Base-by-base conservation (phyloP, 2,888 invertebrate species). In the Hypolimnas misippus region DNA sequence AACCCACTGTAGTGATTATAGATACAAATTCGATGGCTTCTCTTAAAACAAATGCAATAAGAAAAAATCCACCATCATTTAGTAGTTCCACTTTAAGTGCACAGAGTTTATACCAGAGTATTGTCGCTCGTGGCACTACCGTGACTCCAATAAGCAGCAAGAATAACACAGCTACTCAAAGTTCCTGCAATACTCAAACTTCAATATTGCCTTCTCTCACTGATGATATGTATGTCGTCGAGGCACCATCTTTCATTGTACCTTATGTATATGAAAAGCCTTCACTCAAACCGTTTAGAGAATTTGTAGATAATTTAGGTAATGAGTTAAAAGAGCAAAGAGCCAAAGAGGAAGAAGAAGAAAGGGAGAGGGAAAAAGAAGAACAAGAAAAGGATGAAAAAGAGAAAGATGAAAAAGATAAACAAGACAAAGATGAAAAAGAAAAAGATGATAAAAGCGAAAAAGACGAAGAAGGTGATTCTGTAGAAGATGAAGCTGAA, bases 221-320 rank as follows among this genome's bases (percentile, higher is more conserved):
- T 17, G 97, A 98, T 81, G 97, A 98, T 75, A 97, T 97, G 96
- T 97, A 96, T 82, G 97, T 98, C 10, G 96, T 98, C 8, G 97
- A 98, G 85, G 97, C 97, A 29, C 97, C 98, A 5, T 97, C 97
- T 19, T 97, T 98, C 79, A 97, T 98, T 79, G 97, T 98, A 72
- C 98, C 98, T 51, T 98, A 98, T 82, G 97, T 98, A 19, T 97
- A 97, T 85, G 97, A 98, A 82, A 97, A 97, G 81, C 97, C 97
- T 8, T 97, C 97, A 0, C 83, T 95, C 4, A 95, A 95, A 75
- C 95, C 96, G 62, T 93, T 97, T 67, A 95, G 95, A 79, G 95
- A 96, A 69, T 95, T 95, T 79, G 93, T 96, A 31, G 92, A 92
- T 35, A 92, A 93, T 73, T 87, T 95, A 67, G 94, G 94, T 38